These are phyloP conservation scores for Protonibea diacanthus DNA, from an alignment of 2,797 vertebrate species.

Conservation along the genomic window DNA sequence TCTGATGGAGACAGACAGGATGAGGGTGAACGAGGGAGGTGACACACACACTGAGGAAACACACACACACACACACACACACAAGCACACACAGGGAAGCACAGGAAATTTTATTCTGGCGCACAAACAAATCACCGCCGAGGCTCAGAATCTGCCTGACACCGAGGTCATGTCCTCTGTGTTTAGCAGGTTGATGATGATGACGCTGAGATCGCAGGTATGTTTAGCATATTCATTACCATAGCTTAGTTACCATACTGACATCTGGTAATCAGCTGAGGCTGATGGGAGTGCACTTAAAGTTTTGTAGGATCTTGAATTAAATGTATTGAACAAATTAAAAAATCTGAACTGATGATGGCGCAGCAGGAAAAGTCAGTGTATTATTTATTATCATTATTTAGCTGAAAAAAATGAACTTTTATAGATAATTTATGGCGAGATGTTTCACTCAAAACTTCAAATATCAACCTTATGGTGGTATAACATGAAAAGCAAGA, in stretches of 20 bases:
- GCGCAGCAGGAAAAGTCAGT: neutral
- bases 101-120: constrained; percentile 57
- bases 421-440: neutral
- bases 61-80: constrained; percentile 19
- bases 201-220: neutral
- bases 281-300: neutral
- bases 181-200: neutral
- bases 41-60: constrained; percentile 76
- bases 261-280: neutral
- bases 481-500: no score
- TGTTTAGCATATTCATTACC: neutral
- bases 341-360: neutral
- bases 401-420: neutral
- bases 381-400: neutral
- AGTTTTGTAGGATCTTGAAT: neutral
- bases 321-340: neutral
- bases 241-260: neutral
- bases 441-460: neutral
- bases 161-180: constrained; percentile 15
- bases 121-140: constrained; percentile 37
- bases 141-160: constrained; percentile 33
- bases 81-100: constrained; percentile 52
- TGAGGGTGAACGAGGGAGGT: constrained; percentile 39
- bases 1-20: constrained; percentile 39
- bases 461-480: neutral